Evolutionary conservation across 1,140 invertebrate genomes (phyloP).

Genomic region (Atta texana): DNA sequence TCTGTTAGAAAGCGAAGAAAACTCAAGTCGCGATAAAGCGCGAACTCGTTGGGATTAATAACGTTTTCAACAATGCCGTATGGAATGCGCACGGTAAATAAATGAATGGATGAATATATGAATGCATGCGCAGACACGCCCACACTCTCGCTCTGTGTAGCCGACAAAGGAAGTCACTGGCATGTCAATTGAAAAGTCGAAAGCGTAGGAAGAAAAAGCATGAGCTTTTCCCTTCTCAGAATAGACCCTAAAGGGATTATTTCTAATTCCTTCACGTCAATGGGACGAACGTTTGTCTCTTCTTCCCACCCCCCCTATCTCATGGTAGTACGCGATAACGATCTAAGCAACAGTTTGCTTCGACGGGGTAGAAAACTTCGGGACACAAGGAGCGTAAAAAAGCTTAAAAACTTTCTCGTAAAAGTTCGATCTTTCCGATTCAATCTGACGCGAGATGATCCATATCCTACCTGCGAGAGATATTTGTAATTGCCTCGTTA

Average conservation of each 20-base stretch:
- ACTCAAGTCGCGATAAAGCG: constrained; percentile 44
- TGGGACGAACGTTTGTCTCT: constrained; percentile 38
- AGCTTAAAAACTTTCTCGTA: constrained; percentile 71
- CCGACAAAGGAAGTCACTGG: constrained; percentile 52
- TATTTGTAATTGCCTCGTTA: constrained; percentile 18
- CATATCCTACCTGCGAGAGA: not conserved
- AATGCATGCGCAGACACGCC: constrained; percentile 5
- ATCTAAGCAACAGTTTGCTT: constrained; percentile 81
- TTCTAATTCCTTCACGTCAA: constrained; percentile 74
- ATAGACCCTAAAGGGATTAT: constrained; percentile 64
- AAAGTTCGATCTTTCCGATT: constrained; percentile 71
- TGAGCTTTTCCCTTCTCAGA: not conserved
- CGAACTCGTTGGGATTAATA: constrained; percentile 50
- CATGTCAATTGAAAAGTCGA: constrained; percentile 67
- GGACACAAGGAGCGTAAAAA: constrained; percentile 71
- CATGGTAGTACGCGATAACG: constrained; percentile 74
- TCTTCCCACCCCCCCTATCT: constrained; percentile 65
- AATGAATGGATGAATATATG: constrained; percentile 43
- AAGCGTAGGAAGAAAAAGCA: constrained; percentile 48
- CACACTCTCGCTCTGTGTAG: not conserved
- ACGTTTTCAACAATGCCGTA: constrained; percentile 54
- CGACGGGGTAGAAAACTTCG: constrained; percentile 71
- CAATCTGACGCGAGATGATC: constrained; percentile 42
- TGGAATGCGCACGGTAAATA: constrained; percentile 27
- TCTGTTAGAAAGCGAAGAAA: constrained; percentile 24